These are phyloP conservation scores for Lathamus discolor DNA, from an alignment of 2,113 vertebrate species.

Conservation along the genomic window DNA sequence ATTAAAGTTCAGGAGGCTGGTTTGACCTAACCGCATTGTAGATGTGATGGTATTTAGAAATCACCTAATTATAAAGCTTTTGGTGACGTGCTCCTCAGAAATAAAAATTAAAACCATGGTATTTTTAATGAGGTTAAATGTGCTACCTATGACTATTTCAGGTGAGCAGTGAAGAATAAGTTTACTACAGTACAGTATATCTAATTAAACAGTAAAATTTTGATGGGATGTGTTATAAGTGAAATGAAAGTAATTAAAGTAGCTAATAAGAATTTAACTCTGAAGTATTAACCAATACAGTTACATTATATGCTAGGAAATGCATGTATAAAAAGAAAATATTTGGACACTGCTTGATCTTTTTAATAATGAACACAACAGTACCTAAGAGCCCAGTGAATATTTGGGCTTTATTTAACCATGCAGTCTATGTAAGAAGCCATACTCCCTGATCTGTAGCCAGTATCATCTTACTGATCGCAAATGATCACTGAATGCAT, in stretches of 20 bases:
- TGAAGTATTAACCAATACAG: neutral
- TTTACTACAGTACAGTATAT: neutral
- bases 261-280: neutral
- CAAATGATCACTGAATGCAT: neutral
- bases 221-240: neutral
- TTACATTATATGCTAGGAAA: neutral
- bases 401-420: neutral
- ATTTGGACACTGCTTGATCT: neutral
- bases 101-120: neutral
- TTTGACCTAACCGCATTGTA: neutral
- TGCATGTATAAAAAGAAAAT: neutral
- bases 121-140: neutral
- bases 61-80: neutral
- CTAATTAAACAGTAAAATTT: neutral
- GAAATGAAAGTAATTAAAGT: neutral
- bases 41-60: neutral
- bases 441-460: neutral
- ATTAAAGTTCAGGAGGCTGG: neutral
- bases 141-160: neutral
- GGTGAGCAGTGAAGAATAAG: neutral
- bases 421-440: neutral
- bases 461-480: neutral
- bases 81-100: neutral
- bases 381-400: neutral
- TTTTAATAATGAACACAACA: neutral